Evolutionary conservation across 2,113 vertebrate genomes (phyloP).

Genomic region (Sprattus sprattus): DNA sequence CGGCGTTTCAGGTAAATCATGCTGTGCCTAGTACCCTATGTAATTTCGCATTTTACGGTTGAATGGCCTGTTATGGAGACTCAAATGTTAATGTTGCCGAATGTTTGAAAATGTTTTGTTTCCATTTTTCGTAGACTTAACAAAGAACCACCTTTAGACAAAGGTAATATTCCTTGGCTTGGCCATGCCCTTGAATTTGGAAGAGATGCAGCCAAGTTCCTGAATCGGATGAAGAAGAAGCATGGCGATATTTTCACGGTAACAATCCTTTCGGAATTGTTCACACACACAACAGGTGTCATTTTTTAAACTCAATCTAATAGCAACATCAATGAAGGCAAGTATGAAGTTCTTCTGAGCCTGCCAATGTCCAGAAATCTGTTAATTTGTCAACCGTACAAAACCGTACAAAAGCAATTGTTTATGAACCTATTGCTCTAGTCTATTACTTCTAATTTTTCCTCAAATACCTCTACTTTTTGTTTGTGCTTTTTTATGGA

Average conservation of each 20-base stretch:
- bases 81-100: not conserved
- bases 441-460: too few species aligned
- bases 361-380: not conserved
- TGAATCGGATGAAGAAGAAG: constrained; percentile 80
- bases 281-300: not conserved
- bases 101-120: not conserved
- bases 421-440: not conserved
- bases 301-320: not conserved
- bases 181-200: constrained; percentile 82
- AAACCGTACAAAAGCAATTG: not conserved
- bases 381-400: not conserved
- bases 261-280: constrained; percentile 33
- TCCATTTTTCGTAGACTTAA: constrained; percentile 53
- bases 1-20: constrained; percentile 64
- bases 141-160: constrained; percentile 83
- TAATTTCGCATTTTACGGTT: not conserved
- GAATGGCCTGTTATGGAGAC: not conserved
- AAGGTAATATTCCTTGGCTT: constrained; percentile 81
- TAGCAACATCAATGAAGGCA: too few species aligned
- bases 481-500: too few species aligned
- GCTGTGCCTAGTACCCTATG: not conserved
- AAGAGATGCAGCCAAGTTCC: constrained; percentile 78
- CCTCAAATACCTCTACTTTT: too few species aligned
- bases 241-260: constrained; percentile 89
- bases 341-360: too few species aligned